Conservation (phyloP, 2,797 vertebrate species). For the Acomys russatus region DNA sequence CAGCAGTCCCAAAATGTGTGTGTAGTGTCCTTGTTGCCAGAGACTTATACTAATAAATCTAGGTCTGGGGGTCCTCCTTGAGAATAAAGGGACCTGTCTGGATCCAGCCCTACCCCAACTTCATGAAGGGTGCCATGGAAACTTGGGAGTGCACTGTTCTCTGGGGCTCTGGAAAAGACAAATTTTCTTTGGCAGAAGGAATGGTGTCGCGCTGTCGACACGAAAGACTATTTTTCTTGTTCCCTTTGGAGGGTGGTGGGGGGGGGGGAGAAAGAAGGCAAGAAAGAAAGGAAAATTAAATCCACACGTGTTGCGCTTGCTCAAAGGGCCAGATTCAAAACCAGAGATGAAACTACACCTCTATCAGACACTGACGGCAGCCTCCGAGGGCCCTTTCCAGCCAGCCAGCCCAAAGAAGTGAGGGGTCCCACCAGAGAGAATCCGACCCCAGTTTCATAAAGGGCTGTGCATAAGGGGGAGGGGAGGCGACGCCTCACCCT, state of each 20-base stretch:
- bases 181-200: conserved; percentile 83
- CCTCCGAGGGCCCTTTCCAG: conserved; percentile 13
- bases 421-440: conserved; percentile 36
- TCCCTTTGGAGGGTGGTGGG: conserved; percentile 34
- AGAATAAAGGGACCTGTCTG: conserved; percentile 35
- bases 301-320: conserved; percentile 80
- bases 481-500: background rate
- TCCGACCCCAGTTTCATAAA: conserved; percentile 57
- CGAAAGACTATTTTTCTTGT: conserved; percentile 84
- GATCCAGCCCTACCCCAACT: background rate
- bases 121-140: conserved; percentile 66
- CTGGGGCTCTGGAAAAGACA: conserved; percentile 77
- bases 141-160: conserved; percentile 63
- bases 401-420: background rate
- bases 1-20: background rate
- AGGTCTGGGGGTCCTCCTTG: conserved; percentile 4
- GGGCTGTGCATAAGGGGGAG: background rate
- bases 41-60: background rate
- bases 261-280: conserved; percentile 46
- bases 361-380: background rate
- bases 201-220: conserved; percentile 81
- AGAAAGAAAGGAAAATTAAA: conserved; percentile 84
- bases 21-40: background rate
- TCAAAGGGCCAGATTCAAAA: conserved; percentile 81
- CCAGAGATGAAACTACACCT: conserved; percentile 54